Evolutionary conservation across 2,113 vertebrate genomes (phyloP).

Genomic region (Scytalopus superciliaris): DNA sequence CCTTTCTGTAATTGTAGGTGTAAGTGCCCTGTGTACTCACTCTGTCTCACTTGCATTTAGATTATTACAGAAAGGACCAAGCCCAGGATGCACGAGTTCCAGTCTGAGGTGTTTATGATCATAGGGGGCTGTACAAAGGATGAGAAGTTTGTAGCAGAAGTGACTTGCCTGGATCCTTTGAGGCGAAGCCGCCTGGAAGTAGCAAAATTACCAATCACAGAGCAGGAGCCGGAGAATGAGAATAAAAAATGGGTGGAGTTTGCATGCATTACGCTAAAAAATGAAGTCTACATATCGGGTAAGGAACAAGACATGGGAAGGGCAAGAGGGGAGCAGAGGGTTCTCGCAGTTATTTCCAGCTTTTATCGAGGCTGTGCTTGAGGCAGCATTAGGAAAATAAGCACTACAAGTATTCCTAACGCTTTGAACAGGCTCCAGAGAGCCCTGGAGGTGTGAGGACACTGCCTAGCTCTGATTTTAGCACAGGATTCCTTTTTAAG

Average conservation of each 20-base stretch:
- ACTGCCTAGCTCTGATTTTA: background rate
- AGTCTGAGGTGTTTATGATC: slow-evolving; percentile 97
- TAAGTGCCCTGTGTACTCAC: background rate
- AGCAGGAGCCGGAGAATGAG: slow-evolving; percentile 86
- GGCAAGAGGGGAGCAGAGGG: background rate
- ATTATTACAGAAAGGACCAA: slow-evolving; percentile 95
- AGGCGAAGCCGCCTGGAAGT: slow-evolving; percentile 96
- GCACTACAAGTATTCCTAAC: background rate
- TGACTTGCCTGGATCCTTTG: slow-evolving; percentile 94
- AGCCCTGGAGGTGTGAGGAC: background rate
- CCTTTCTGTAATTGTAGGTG: background rate
- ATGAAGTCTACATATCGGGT: slow-evolving; percentile 98
- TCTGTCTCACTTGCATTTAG: slow-evolving; percentile 67
- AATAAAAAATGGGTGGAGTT: slow-evolving; percentile 98
- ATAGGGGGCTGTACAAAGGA: slow-evolving; percentile 97
- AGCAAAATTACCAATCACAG: slow-evolving; percentile 88
- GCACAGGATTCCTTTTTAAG: background rate
- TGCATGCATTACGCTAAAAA: slow-evolving; percentile 91
- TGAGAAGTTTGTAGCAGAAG: slow-evolving; percentile 92
- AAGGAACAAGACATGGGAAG: slow-evolving; percentile 30
- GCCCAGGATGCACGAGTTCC: slow-evolving; percentile 89
- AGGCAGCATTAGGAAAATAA: background rate
- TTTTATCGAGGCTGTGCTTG: background rate
- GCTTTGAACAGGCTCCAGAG: background rate
- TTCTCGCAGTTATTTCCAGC: background rate